These are phyloP conservation scores for Orycteropus afer DNA, from an alignment of 2,113 vertebrate genomes.

Conservation along the genomic window DNA sequence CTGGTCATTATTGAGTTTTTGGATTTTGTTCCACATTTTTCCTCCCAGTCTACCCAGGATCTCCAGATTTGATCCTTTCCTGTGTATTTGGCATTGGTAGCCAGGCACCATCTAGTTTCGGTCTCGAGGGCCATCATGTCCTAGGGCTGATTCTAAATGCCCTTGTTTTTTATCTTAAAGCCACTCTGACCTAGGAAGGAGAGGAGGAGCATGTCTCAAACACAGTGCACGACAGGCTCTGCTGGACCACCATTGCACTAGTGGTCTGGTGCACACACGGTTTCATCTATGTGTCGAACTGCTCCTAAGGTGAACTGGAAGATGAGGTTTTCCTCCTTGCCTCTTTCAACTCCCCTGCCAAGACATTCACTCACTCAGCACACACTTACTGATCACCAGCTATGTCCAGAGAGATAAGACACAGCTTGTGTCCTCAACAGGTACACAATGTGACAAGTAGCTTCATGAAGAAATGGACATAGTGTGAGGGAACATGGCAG, in stretches of 20 bases:
- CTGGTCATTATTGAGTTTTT: too few species aligned
- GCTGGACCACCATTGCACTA: accelerated
- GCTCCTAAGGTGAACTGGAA: background rate
- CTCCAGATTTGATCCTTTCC: too few species aligned
- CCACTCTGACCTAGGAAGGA: background rate
- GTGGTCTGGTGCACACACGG: background rate
- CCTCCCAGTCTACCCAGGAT: too few species aligned
- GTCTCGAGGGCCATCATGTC: too few species aligned
- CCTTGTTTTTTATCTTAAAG: too few species aligned
- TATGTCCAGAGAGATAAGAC: background rate
- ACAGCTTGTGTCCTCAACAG: background rate
- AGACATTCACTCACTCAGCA: background rate
- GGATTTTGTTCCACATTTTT: too few species aligned
- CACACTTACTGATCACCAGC: background rate
- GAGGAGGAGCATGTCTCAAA: background rate
- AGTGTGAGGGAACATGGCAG: background rate
- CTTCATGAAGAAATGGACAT: background rate
- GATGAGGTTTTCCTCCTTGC: background rate
- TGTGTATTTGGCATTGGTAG: too few species aligned
- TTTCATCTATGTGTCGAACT: background rate
- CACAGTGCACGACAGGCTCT: background rate
- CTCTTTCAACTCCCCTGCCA: background rate
- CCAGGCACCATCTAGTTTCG: too few species aligned
- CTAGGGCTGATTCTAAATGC: too few species aligned
- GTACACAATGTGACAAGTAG: background rate